Evolutionary conservation across 2,797 vertebrate species (phyloP), one percentile per base, ranked within the genome.

Genomic region (Todus mexicanus): DNA sequence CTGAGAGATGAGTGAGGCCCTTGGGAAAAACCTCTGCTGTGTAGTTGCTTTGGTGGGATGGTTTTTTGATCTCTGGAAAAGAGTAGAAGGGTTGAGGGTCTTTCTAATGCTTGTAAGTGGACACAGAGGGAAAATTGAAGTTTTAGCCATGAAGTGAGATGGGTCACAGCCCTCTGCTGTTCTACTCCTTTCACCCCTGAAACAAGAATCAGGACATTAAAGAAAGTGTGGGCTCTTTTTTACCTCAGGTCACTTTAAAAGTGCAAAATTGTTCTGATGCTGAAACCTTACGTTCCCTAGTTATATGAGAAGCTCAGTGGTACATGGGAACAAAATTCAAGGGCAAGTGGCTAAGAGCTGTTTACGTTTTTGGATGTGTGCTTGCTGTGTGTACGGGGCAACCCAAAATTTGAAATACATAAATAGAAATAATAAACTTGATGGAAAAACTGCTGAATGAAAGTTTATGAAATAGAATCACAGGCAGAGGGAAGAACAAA

Each of bases 221-320:
- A 37, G 33, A 27, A 59, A 6, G 5, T 64, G 6, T 60, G 35
- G 1, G 7, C 0, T 6, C 0, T 5, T 70, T 79, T 92, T 61
- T 59, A 42, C 10, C 8, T 53, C 17, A 57, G 15, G 11, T 57
- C 17, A 81, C 4, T 38, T 79, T 57, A 14, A 57, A 91, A 75
- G 33, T 20, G 14, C 12, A 23, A 1, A 26, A 21, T 27, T 12
- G 19, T 74, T 63, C 27, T 56, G 40, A 19, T 70, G 31, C 45
- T 84, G 31, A 11, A 71, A 64, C 43, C 21, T 23, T 51, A 0
- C 1, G 3, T 43, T 80, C 26, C 10, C 3, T 53, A n/a, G n/a
- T n/a, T n/a, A n/a, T n/a, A n/a, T 51, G 19, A 40, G 22, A 73
- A 66, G 47, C 20, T 9, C 26, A 50, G 51, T 10, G 22, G 37